Base-by-base conservation (phyloP, 2,797 vertebrate genomes). In the Ctenopoma kingsleyae region DNA sequence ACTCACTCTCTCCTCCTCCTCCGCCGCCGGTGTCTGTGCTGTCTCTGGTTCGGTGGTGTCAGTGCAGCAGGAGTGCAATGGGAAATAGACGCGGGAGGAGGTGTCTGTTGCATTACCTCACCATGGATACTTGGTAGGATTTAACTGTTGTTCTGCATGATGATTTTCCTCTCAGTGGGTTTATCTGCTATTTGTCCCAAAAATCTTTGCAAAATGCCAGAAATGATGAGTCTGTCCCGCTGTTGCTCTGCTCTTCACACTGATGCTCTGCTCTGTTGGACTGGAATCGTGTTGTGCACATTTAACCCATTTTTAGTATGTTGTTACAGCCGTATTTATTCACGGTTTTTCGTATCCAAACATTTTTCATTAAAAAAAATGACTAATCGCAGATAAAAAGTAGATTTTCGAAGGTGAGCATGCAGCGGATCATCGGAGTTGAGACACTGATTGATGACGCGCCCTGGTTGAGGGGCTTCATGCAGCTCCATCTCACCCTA, bases 51-150 rank as follows among this genome's bases (percentile, higher is more conserved):
- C 66, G 58, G 41, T 51, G 73, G 74, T 52, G 69, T 71, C 68
- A 20, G 54, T 59, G 71, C 76, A 83, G 69, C 61, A 57, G n/a
- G 80, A 74, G 67, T 76, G 86, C 74, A 87, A 75, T 78, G 73
- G 83, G 80, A 85, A 65, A 51, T 86, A 74, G 80, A 76, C 56
- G 67, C 55, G 17, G 78, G 76, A 71, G 83, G 70, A 82, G 74
- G 71, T 51, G 65, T 80, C 59, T 63, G 53, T 51, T 74, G 56
- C 73, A n/a, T 53, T 23, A 27, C 78, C 73, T 83, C 77, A 54
- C 23, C 68, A 19, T 75, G 86, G 88, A 86, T 78, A 25, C 59
- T 80, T 19, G 92, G 92, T 93, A 93, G 84, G 90, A 81, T 54
- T 56, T 17, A 3, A 40, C 13, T 67, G 1, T 74, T 74, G 36